Conservation (phyloP, 2,888 invertebrate species). For the Sepiola atlantica region DNA sequence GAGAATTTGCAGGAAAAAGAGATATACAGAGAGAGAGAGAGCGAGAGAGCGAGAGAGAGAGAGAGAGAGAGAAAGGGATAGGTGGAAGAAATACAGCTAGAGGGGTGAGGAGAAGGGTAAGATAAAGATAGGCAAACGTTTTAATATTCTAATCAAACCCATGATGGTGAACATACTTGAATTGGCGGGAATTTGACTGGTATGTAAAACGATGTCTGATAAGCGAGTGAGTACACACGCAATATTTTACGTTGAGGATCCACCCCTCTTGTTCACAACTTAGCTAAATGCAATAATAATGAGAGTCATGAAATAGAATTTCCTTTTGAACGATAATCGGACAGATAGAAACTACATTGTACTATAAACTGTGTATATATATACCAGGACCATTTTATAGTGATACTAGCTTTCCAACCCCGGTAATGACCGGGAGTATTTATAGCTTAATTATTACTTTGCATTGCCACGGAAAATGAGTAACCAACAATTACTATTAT, state of each 20-base stretch:
- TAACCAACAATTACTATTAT: too few species aligned
- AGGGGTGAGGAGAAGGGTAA: neutral
- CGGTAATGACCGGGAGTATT: too few species aligned
- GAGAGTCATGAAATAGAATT: neutral
- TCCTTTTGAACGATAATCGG: neutral
- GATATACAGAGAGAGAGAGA: too few species aligned
- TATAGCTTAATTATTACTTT: too few species aligned
- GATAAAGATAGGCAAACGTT: neutral
- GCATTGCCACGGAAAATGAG: too few species aligned
- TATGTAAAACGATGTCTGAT: neutral
- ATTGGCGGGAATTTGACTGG: neutral
- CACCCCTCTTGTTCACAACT: too few species aligned
- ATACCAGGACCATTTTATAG: too few species aligned
- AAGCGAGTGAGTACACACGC: neutral
- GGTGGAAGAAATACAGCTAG: neutral
- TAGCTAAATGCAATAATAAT: neutral
- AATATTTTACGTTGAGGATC: neutral
- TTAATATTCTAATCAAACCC: neutral
- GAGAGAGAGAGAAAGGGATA: too few species aligned
- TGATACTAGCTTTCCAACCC: too few species aligned
- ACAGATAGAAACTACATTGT: neutral
- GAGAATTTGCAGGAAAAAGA: too few species aligned
- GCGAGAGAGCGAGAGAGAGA: too few species aligned
- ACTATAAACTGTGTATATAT: neutral
- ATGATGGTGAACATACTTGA: neutral